A percentile compares a stretch with the other conserved stretches of the same genome.
phyloP scores from a whole-genome alignment of 2,113 vertebrate genomes.

The Bos indicus region DNA sequence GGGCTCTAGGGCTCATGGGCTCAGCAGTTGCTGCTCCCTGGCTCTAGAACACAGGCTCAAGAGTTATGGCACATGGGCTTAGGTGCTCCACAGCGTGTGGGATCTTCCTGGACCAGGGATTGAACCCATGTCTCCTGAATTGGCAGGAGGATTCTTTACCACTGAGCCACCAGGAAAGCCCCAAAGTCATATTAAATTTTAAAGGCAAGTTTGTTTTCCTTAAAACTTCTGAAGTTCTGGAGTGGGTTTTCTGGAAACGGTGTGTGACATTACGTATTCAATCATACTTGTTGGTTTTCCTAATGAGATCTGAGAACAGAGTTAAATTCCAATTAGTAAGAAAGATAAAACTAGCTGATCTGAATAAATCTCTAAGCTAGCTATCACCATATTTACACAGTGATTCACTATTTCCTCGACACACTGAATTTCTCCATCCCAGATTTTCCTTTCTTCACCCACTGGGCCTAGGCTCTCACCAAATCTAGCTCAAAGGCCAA shows the following conservation, averaged over 20 bases:
- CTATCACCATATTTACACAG: not conserved
- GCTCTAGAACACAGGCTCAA: not conserved
- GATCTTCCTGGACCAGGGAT: not conserved
- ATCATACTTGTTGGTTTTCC: not conserved
- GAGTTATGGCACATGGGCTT: not conserved
- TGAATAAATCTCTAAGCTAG: not conserved
- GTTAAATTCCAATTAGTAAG: not conserved
- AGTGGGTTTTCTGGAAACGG: not conserved
- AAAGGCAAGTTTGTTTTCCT: not conserved
- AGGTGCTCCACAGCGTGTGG: not conserved
- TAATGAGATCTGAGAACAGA: not conserved
- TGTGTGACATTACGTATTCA: not conserved
- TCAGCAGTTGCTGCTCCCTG: not conserved
- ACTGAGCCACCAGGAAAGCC: not conserved
- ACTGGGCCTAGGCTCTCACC: not conserved
- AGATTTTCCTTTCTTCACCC: not conserved
- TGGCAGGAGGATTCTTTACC: not conserved
- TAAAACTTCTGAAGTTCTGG: not conserved
- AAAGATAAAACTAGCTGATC: not conserved
- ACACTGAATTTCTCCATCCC: not conserved
- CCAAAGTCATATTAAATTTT: not conserved
- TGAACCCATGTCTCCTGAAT: not conserved
- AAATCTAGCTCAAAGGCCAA: not conserved
- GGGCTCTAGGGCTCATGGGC: not conserved
- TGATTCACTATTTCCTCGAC: not conserved